These are phyloP conservation scores for Collichthys lucidus DNA, from an alignment of 2,113 vertebrate genomes.

Conservation along the genomic window DNA sequence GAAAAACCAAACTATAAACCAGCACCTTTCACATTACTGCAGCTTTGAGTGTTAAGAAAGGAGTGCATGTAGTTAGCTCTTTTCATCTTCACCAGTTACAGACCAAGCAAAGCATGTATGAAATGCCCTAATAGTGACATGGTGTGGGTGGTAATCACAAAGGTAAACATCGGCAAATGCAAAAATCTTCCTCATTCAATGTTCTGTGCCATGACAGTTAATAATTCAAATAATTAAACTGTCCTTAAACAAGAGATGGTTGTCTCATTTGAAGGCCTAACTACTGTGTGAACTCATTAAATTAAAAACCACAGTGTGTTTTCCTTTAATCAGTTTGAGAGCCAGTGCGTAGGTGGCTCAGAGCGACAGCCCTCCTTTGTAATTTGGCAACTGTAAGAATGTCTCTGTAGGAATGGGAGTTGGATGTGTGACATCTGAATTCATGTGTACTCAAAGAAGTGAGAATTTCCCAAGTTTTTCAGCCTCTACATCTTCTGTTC, in stretches of 20 bases:
- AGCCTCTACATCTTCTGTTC: constrained; percentile 57
- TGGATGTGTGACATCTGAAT: constrained; percentile 48
- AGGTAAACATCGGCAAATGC: background rate
- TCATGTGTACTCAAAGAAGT: constrained; percentile 39
- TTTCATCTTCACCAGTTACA: too few relatives aligned
- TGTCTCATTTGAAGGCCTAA: background rate
- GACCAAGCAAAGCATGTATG: too few relatives aligned
- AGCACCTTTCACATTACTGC: too few relatives aligned
- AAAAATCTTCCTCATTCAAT: background rate
- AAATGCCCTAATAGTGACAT: too few relatives aligned
- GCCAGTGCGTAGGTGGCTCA: constrained; percentile 26
- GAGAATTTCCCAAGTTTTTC: constrained; percentile 58
- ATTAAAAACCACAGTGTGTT: constrained; percentile 5
- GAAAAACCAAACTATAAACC: too few relatives aligned
- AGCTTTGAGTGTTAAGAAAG: too few relatives aligned
- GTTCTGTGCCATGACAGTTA: background rate
- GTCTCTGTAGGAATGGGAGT: constrained; percentile 38
- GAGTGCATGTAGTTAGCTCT: too few relatives aligned
- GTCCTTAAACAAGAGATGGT: constrained; percentile 5
- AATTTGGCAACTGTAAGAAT: constrained; percentile 29
- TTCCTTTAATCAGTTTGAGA: constrained; percentile 15
- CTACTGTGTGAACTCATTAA: background rate
- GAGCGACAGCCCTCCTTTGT: constrained; percentile 38
- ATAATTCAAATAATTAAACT: constrained; percentile 8
- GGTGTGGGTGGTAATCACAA: background rate